phyloP scores from a whole-genome alignment of 2,888 invertebrate species.

The Iselma pallidipennis region DNA sequence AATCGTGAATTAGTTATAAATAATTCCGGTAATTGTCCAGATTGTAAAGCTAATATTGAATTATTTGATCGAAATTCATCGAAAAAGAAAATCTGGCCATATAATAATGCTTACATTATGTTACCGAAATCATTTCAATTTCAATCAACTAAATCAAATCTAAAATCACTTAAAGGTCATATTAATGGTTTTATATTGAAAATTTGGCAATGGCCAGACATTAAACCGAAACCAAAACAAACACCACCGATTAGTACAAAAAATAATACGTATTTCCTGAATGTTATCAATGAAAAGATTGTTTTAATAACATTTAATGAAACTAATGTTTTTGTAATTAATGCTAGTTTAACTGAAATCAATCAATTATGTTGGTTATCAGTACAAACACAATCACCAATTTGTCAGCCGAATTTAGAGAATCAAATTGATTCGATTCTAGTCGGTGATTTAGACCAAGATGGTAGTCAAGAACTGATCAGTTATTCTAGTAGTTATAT shows the following conservation, averaged over 20 bases:
- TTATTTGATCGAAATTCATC: constrained; percentile 62
- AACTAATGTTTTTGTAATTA: constrained; percentile 71
- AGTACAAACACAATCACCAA: constrained; percentile 45
- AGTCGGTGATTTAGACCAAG: constrained; percentile 75
- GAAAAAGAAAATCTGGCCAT: constrained; percentile 58
- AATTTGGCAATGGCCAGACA: constrained; percentile 77
- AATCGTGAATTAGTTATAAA: constrained; percentile 69
- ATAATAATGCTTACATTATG: constrained; percentile 72
- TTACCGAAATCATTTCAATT: constrained; percentile 71
- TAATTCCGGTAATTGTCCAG: constrained; percentile 73
- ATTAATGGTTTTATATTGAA: constrained; percentile 78
- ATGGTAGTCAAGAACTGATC: constrained; percentile 76
- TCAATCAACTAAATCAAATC: constrained; percentile 52
- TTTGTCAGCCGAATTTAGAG: constrained; percentile 75
- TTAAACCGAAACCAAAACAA: constrained; percentile 23
- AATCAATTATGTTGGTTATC: constrained; percentile 68
- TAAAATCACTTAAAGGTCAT: constrained; percentile 56
- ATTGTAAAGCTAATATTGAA: constrained; percentile 66
- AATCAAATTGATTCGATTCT: constrained; percentile 74
- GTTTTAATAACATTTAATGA: constrained; percentile 80
- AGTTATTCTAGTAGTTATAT: constrained; percentile 73
- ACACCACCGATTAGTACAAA: constrained; percentile 30
- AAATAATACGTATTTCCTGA: constrained; percentile 40
- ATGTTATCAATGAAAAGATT: constrained; percentile 63
- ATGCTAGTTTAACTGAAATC: constrained; percentile 78